phyloP scores from a whole-genome alignment of 2,113 vertebrate genomes.

The Chlorodrepanis virens region DNA sequence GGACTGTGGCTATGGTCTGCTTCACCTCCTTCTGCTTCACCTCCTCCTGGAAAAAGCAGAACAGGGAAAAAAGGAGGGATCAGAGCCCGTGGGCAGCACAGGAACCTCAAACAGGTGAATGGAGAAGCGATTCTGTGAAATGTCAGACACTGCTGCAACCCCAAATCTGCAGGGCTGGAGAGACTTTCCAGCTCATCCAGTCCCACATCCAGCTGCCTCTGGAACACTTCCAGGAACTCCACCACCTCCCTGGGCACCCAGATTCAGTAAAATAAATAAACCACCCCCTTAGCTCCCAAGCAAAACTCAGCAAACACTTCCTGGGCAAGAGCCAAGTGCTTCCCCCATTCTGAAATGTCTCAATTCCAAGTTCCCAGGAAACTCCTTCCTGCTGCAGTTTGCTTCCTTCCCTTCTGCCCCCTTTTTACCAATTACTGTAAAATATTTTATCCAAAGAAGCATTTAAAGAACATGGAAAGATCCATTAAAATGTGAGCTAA shows the following conservation, averaged over 20 bases:
- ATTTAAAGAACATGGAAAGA: neutral
- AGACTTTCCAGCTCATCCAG: neutral
- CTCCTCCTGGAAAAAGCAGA: neutral
- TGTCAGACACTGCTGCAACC: neutral
- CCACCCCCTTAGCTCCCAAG: neutral
- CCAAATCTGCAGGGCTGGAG: neutral
- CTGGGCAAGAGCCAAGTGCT: neutral
- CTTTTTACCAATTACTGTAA: neutral
- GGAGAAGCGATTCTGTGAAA: neutral
- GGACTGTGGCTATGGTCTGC: neutral
- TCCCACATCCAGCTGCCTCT: neutral
- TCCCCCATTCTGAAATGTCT: neutral
- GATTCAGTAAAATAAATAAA: neutral
- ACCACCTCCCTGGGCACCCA: neutral
- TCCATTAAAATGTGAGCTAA: neutral
- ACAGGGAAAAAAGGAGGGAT: rapidly evolving
- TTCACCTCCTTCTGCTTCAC: constrained; percentile 12
- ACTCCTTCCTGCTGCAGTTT: neutral
- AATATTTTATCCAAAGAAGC: neutral
- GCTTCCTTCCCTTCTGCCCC: neutral
- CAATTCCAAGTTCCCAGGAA: neutral
- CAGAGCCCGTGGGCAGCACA: neutral
- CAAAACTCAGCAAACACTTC: neutral
- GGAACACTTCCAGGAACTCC: neutral
- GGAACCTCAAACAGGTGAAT: rapidly evolving